Evolutionary conservation across 2,113 vertebrate genomes (phyloP).

Genomic region (Elephas maximus): DNA sequence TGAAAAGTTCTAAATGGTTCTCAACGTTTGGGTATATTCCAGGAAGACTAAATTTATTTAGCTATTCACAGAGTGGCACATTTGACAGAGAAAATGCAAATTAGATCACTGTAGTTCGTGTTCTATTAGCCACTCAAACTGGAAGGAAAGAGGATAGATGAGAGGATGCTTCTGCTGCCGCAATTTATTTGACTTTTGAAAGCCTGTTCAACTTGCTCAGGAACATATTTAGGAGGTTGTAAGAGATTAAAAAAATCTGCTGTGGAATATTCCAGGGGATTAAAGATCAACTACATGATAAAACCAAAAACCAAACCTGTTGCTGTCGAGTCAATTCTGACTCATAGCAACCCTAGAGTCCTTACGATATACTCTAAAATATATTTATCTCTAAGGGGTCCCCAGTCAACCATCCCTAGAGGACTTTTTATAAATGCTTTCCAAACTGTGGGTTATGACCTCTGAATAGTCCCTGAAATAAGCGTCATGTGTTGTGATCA

Average conservation of each 20-base stretch:
- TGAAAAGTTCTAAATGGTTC: constrained; percentile 72
- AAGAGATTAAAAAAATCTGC: neutral
- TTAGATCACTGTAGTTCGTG: constrained; percentile 50
- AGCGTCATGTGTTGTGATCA: constrained; percentile 24
- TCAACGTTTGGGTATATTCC: constrained; percentile 70
- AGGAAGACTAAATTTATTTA: constrained; percentile 76
- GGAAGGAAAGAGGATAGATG: constrained; percentile 9
- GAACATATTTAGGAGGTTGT: neutral
- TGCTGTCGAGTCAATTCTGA: too few relatives aligned
- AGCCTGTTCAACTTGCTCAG: neutral
- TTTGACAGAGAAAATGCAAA: constrained; percentile 70
- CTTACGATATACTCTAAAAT: constrained; percentile 10
- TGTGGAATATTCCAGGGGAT: neutral
- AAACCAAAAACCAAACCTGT: too few relatives aligned
- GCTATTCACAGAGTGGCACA: constrained; percentile 64
- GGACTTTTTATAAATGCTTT: constrained; percentile 17
- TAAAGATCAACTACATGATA: neutral
- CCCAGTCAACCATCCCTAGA: neutral
- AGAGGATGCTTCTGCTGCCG: neutral
- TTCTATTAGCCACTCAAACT: constrained; percentile 49
- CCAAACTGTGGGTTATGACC: neutral
- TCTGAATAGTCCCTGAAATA: neutral
- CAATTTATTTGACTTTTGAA: constrained; percentile 35
- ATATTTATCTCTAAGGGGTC: neutral
- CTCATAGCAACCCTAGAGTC: neutral